Base-by-base conservation (phyloP, 2,797 vertebrate species). In the Fundulus diaphanus region DNA sequence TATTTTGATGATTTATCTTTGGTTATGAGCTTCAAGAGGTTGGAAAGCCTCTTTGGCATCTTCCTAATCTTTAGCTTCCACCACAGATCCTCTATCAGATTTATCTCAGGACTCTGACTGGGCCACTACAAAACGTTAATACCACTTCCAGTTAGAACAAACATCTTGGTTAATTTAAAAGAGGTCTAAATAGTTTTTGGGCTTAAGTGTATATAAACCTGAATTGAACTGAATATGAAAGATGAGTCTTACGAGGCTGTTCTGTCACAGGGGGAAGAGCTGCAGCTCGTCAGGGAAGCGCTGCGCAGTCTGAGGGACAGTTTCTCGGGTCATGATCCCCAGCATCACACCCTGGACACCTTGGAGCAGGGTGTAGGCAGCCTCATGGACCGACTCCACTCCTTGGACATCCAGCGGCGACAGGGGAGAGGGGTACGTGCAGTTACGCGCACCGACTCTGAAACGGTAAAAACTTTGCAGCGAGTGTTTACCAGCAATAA, bases 341-440 rank as follows among this genome's bases (percentile, higher is more conserved):
- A 99, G 86, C 98, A 99, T 86, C 98, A 99, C 94, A 99, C 97
- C 33, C 95, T 99, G n/a, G 98, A 99, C 95, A 99, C 97, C 75
- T 79, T 99, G 92, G 98, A 99, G 90, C 97, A 99, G 94, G 97
- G 98, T 0, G 95, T 99, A 85, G 85, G 96, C 79, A 99, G 97
- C 80, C 95, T 99, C 70, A 97, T 99, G 96, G 98, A 99, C 84
- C 95, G 97, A 49, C 86, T 99, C 72, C 96, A 96, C 69, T 85
- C 85, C 51, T 1, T 94, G 87, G 97, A 98, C 79, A 85, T 87
- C 3, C 97, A 97, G 74, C 96, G 94, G 15, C 90, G 92, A 77
- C 93, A 94, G 79, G 94, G 94, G 70, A 88, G 79, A 89, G 92
- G 93, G 93, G 95, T 93, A 86, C 13, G 7, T 24, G 40, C 42